phyloP scores from a whole-genome alignment of 23 tunicate genomes.

The Oikopleura albicans region DNA sequence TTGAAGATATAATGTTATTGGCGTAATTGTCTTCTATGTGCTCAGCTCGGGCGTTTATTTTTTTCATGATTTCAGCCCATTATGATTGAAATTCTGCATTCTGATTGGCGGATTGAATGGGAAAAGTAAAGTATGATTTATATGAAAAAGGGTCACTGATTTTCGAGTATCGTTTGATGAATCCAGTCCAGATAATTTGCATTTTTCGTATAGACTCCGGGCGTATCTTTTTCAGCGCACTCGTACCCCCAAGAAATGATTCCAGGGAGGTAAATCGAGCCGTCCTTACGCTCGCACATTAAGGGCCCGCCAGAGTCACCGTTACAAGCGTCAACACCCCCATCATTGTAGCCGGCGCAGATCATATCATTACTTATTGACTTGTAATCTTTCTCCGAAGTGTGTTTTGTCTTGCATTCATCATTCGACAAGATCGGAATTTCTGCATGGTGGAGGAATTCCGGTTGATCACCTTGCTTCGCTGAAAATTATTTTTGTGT shows the following conservation, averaged over 20 bases:
- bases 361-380: constrained; percentile 41
- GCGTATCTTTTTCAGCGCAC: constrained; percentile 44
- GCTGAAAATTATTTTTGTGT: too few relatives aligned
- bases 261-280: constrained; percentile 46
- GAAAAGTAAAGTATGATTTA: too few relatives aligned
- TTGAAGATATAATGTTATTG: too few relatives aligned
- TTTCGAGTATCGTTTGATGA: constrained; percentile 16
- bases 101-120: too few relatives aligned
- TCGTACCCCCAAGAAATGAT: constrained; percentile 62
- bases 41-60: too few relatives aligned
- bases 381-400: constrained; percentile 10
- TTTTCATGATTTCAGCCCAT: too few relatives aligned
- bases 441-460: constrained; percentile 37
- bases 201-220: constrained; percentile 68
- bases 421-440: constrained; percentile 43
- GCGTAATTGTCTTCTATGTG: too few relatives aligned
- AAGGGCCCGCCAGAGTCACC: constrained; percentile 87
- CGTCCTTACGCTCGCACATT: constrained; percentile 53
- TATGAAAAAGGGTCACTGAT: too few relatives aligned
- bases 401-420: constrained; percentile 23
- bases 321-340: constrained; percentile 64
- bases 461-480: not conserved
- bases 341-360: constrained; percentile 60
- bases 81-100: too few relatives aligned
- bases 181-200: constrained; percentile 54